Conservation (phyloP, 2,113 vertebrate species). For the Galemys pyrenaicus region DNA sequence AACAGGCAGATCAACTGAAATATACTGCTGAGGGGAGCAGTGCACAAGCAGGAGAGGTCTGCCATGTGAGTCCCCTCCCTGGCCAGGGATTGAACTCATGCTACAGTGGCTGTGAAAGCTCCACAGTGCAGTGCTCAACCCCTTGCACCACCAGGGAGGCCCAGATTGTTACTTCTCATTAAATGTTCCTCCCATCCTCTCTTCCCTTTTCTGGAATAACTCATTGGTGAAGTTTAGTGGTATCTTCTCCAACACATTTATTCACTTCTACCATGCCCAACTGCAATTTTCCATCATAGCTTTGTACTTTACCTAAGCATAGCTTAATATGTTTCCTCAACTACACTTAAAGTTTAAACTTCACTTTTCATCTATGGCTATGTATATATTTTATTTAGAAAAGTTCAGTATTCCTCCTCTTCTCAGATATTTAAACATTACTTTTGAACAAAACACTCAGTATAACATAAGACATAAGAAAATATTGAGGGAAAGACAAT, state of each 20-base stretch:
- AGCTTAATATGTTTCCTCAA: background rate
- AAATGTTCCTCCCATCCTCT: background rate
- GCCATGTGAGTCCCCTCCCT: too few relatives aligned
- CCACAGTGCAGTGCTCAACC: too few relatives aligned
- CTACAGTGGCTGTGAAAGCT: too few relatives aligned
- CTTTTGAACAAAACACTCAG: background rate
- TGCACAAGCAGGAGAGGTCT: too few relatives aligned
- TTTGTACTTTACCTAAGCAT: background rate
- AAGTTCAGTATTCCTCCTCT: background rate
- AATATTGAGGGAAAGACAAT: background rate
- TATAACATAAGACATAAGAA: background rate
- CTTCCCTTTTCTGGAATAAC: background rate
- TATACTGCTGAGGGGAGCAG: too few relatives aligned
- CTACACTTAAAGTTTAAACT: background rate
- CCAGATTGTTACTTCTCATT: background rate
- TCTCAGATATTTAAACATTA: background rate
- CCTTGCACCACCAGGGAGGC: too few relatives aligned
- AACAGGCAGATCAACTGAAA: too few relatives aligned
- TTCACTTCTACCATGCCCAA: background rate
- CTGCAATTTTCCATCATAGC: background rate
- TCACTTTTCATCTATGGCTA: slow-evolving; percentile 14
- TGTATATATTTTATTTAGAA: background rate
- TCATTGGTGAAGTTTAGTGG: background rate
- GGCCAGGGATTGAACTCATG: too few relatives aligned
- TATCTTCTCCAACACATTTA: background rate